A percentile compares a stretch with the other conserved stretches of the same genome.
Conservation (phyloP, 2,888 invertebrate genomes). For the Drosophila greeni region DNA sequence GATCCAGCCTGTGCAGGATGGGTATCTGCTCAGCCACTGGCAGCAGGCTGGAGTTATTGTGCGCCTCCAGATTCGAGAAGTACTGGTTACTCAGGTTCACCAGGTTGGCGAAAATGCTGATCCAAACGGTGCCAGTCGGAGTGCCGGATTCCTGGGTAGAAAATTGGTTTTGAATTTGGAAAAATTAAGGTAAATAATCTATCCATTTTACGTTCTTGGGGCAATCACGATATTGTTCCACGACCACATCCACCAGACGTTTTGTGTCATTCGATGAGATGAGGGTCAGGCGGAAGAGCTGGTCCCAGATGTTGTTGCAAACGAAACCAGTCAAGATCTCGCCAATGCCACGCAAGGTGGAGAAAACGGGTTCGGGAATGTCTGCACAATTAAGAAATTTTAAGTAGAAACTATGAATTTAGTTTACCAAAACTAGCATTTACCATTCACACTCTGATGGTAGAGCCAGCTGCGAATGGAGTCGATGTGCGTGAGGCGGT, state of each 20-base stretch:
- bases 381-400: slow-evolving; percentile 76
- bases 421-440: not conserved
- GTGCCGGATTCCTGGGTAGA: slow-evolving; percentile 71
- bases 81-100: slow-evolving; percentile 86
- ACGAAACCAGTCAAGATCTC: slow-evolving; percentile 89
- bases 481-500: slow-evolving; percentile 74
- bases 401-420: not conserved
- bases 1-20: slow-evolving; percentile 82
- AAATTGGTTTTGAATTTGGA: not conserved
- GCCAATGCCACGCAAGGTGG: slow-evolving; percentile 86
- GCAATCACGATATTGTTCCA: slow-evolving; percentile 62
- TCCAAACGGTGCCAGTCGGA: slow-evolving; percentile 76
- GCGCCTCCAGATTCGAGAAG: slow-evolving; percentile 82
- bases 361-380: slow-evolving; percentile 84
- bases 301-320: slow-evolving; percentile 90
- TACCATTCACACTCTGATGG: slow-evolving; percentile 71
- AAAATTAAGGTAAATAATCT: not conserved
- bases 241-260: slow-evolving; percentile 58
- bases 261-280: slow-evolving; percentile 67
- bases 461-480: slow-evolving; percentile 75
- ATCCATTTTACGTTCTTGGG: slow-evolving; percentile 59
- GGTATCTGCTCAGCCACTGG: slow-evolving; percentile 91
- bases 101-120: slow-evolving; percentile 83
- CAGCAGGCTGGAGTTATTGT: slow-evolving; percentile 86
- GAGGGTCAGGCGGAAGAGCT: slow-evolving; percentile 79